These are phyloP conservation scores for Rhinoderma darwinii DNA, from an alignment of 2,113 vertebrate species.

Conservation along the genomic window DNA sequence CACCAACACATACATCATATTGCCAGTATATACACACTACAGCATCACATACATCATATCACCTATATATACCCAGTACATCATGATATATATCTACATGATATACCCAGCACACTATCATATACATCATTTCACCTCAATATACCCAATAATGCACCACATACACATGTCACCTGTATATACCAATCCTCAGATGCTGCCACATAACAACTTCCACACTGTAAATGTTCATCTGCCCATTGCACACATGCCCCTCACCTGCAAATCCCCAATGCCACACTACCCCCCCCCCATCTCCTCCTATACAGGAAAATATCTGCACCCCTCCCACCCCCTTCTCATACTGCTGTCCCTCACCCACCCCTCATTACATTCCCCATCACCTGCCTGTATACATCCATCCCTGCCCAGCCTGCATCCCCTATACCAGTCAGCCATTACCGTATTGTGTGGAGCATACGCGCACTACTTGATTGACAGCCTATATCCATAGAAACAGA, in stretches of 20 bases:
- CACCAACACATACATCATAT: background rate
- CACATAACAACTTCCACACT: background rate
- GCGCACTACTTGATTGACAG: constrained; percentile 52
- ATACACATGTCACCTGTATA: too few relatives aligned
- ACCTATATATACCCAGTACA: background rate
- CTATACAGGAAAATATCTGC: background rate
- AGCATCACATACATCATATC: background rate
- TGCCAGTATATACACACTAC: background rate
- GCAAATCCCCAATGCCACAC: background rate
- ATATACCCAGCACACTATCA: background rate
- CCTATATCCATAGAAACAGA: constrained; percentile 58
- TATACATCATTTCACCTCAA: background rate
- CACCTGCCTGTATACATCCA: background rate
- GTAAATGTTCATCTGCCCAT: background rate
- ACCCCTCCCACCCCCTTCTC: constrained; percentile 6
- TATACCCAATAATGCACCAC: too few relatives aligned
- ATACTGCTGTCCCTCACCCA: background rate
- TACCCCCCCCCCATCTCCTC: background rate
- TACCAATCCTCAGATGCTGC: background rate
- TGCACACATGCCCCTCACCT: constrained; percentile 17
- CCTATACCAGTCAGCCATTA: constrained; percentile 38
- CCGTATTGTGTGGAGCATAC: constrained; percentile 9
- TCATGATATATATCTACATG: background rate
- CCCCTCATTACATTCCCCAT: background rate
- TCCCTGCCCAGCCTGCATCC: background rate